These are phyloP conservation scores for Sceloporus tristichus DNA, from an alignment of 2,113 vertebrate species.

Conservation along the genomic window DNA sequence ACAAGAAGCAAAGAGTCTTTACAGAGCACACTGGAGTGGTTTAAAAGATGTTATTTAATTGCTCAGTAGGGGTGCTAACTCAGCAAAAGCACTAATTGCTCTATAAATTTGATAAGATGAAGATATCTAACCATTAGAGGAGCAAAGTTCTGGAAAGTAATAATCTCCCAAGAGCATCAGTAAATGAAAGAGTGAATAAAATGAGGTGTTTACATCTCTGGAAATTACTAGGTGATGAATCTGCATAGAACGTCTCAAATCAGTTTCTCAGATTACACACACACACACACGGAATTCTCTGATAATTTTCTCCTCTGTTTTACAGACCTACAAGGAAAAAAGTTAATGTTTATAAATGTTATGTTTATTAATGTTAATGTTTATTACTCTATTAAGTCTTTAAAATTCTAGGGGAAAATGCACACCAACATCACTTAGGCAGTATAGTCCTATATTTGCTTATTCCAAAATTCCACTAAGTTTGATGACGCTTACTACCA, in stretches of 20 bases:
- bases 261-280: background rate
- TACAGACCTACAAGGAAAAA: background rate
- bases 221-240: background rate
- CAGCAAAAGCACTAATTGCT: constrained; percentile 2
- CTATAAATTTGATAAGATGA: constrained; percentile 1
- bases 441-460: background rate
- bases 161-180: background rate
- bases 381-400: background rate
- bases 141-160: background rate
- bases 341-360: background rate
- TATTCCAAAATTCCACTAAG: background rate
- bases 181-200: background rate
- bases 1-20: background rate
- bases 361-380: background rate
- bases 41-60: background rate
- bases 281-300: background rate
- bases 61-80: background rate
- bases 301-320: background rate
- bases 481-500: background rate
- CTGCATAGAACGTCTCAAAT: background rate
- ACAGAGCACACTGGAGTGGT: background rate
- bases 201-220: background rate
- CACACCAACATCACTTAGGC: background rate
- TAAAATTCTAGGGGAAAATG: background rate
- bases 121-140: background rate